Base-by-base conservation (phyloP, 2,113 vertebrate genomes). In the Poecile atricapillus region DNA sequence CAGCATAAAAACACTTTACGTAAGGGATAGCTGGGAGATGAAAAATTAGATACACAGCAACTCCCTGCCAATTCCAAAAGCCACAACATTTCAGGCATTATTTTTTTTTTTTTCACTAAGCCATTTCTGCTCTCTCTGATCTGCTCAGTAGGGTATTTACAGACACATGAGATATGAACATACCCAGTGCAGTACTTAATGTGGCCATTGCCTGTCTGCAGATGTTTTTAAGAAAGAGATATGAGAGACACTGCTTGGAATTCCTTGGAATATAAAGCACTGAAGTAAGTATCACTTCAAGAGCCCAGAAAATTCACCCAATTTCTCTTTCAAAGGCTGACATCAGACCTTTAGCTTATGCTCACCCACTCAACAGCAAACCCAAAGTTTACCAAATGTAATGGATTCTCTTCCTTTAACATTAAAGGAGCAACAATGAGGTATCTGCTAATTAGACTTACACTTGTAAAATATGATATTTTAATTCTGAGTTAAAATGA, bases 271-370 rank as follows among this genome's bases (percentile, higher is more conserved):
- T 62, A 56, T 22, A 70, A 22, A 85, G 95, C 13, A 5, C n/a
- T 81, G 24, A 93, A 85, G 33, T 33, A 85, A 86, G 58, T 15
- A 88, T 4, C 15, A 53, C 24, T 78, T 85, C 70, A 86, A 68
- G 76, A 79, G 47, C 33, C 33, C 18, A 35, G 56, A 94, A 85
- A 88, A 93, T 41, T 60, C 39, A 44, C 15, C 25, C 56, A 56
- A 35, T 87, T 85, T 88, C 52, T 91, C 94, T 64, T 58, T 41
- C 39, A 46, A 47, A 94, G 71, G 83, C 69, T 84, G 92, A 69
- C 73, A 81, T 63, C 44, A 92, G 68, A 89, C 17, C 87, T 86
- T 25, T 23, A 56, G 30, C n/a, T 86, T 24, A 56, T 0, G 2
- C 39, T 55, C 50, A 74, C 39, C 31, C 16, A 50, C 49, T 21